These are phyloP conservation scores for Cephus rjabovi DNA, from an alignment of 2,888 invertebrate species.

Conservation along the genomic window DNA sequence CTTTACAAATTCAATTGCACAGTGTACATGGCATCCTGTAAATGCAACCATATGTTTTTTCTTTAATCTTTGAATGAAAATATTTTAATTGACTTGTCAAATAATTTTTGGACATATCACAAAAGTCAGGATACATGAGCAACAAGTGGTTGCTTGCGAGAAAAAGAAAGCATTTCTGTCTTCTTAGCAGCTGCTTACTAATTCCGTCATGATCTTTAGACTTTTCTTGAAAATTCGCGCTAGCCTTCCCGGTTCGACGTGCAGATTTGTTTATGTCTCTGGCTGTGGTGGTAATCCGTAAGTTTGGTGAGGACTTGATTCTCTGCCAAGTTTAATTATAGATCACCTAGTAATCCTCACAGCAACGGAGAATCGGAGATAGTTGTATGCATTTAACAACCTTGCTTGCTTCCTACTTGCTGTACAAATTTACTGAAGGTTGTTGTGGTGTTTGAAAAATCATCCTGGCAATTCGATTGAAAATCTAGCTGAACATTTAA, in stretches of 20 bases:
- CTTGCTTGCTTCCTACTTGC: constrained; percentile 10
- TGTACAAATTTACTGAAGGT: background rate
- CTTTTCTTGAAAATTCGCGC: background rate
- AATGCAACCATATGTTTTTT: background rate
- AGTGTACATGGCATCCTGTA: background rate
- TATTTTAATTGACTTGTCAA: background rate
- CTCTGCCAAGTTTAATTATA: constrained; percentile 53
- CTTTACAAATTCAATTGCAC: background rate
- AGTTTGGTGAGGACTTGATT: constrained; percentile 40
- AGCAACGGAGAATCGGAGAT: constrained; percentile 37
- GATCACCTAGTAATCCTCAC: constrained; percentile 43
- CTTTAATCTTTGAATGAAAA: background rate
- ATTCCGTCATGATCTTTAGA: background rate
- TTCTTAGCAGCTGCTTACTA: background rate
- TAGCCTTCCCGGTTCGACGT: background rate
- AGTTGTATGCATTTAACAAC: constrained; percentile 28
- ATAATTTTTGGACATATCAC: background rate
- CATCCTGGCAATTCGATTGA: background rate
- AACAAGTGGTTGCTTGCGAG: background rate
- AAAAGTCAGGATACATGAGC: background rate
- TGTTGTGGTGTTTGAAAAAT: background rate
- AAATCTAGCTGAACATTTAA: background rate
- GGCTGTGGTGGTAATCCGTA: constrained; percentile 34
- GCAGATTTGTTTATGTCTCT: constrained; percentile 33
- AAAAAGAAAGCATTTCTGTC: background rate